These are phyloP conservation scores for Geopemphigus sp. DNA, from an alignment of 1,140 invertebrate species.

Conservation along the genomic window DNA sequence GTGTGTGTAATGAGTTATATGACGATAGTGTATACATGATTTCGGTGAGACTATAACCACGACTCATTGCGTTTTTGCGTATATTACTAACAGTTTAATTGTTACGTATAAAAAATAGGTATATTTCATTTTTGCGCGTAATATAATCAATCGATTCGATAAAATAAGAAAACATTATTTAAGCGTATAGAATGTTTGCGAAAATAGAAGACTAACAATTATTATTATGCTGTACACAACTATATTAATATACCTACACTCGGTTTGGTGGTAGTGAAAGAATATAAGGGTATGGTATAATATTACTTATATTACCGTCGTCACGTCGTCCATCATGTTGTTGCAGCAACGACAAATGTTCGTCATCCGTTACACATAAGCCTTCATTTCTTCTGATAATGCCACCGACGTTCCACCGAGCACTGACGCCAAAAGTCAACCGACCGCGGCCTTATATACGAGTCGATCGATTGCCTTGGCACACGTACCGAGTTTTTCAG, in stretches of 20 bases:
- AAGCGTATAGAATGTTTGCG: too few species aligned
- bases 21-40: constrained; percentile 1
- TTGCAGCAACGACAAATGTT: background rate
- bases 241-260: too few species aligned
- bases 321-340: background rate
- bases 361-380: background rate
- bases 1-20: background rate
- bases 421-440: constrained; percentile 3
- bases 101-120: background rate
- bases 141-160: background rate
- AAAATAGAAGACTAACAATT: too few species aligned
- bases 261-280: too few species aligned
- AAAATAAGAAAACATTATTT: background rate
- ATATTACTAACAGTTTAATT: background rate
- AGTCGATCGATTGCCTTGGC: background rate
- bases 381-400: too few species aligned
- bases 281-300: too few species aligned
- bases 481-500: constrained; percentile 6
- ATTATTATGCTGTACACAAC: too few species aligned
- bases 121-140: background rate
- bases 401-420: background rate
- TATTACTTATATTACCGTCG: too few species aligned
- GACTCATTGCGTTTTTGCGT: too few species aligned
- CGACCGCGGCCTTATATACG: background rate
- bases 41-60: constrained; percentile 22